A percentile compares a stretch with the other conserved stretches of the same genome.
Evolutionary conservation across 2,113 vertebrate genomes (phyloP).

Genomic region (Gila orcuttii): DNA sequence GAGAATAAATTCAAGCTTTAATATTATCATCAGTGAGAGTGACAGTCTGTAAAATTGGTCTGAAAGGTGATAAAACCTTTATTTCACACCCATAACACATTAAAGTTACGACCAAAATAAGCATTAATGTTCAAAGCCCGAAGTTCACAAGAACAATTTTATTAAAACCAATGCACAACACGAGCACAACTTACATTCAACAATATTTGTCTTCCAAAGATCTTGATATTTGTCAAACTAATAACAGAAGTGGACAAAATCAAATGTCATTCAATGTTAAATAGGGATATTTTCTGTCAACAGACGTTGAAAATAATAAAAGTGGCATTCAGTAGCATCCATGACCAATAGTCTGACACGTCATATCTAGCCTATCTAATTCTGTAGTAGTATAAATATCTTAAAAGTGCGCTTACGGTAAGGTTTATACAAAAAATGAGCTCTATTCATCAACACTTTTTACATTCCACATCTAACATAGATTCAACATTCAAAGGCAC

Average conservation of each 20-base stretch:
- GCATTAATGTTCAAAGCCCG: neutral
- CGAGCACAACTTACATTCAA: conserved; percentile 61
- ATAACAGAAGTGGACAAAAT: conserved; percentile 43
- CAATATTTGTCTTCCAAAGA: conserved; percentile 54
- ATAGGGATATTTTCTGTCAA: conserved; percentile 12
- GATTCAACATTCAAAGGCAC: conserved; percentile 60
- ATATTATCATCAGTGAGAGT: too few relatives aligned
- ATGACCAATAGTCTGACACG: conserved; percentile 32
- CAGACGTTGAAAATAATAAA: conserved; percentile 42
- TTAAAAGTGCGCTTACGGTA: conserved; percentile 58
- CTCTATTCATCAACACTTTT: conserved; percentile 57
- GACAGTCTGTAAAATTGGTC: neutral
- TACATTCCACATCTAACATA: conserved; percentile 59
- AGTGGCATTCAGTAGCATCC: conserved; percentile 53
- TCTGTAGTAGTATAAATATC: conserved; percentile 53
- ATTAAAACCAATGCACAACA: conserved; percentile 61
- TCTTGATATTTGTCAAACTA: conserved; percentile 45
- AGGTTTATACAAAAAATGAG: conserved; percentile 57
- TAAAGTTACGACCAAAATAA: neutral
- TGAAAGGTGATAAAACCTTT: neutral
- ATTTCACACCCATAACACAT: neutral
- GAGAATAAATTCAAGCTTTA: too few relatives aligned
- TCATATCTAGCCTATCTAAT: conserved; percentile 36
- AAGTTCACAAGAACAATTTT: conserved; percentile 58
- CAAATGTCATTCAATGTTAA: conserved; percentile 28